Percentiles rank a stretch among this genome's conserved stretches.
These are phyloP conservation scores for Drosophila ananassae DNA, from an alignment of 1,140 invertebrate genomes.

Conservation along the genomic window DNA sequence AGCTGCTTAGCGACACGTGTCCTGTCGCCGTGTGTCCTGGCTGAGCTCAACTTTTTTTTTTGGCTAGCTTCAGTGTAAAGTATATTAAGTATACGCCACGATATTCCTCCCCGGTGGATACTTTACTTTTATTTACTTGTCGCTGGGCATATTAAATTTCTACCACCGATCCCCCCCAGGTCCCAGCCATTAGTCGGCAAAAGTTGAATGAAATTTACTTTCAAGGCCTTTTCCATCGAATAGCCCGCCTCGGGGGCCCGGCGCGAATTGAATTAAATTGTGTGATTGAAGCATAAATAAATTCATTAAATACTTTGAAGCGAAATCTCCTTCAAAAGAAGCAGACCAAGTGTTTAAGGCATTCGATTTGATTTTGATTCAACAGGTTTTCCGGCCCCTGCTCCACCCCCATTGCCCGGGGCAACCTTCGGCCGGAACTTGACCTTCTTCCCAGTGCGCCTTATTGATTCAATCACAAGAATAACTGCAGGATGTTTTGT, in stretches of 20 bases:
- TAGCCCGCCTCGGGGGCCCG: conserved; percentile 21
- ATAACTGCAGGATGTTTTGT: conserved; percentile 63
- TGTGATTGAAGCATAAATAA: conserved; percentile 74
- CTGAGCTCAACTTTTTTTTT: conserved; percentile 26
- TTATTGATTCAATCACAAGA: conserved; percentile 76
- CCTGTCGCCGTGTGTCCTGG: conserved; percentile 15
- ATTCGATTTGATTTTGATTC: conserved; percentile 32
- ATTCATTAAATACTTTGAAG: conserved; percentile 61
- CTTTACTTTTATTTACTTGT: conserved; percentile 63
- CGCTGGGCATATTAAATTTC: conserved; percentile 60
- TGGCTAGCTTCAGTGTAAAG: conserved; percentile 31
- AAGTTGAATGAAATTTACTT: conserved; percentile 48
- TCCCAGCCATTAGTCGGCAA: neutral
- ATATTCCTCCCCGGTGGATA: conserved; percentile 41
- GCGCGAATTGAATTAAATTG: conserved; percentile 72
- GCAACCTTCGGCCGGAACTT: conserved; percentile 35
- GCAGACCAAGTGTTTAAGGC: conserved; percentile 4
- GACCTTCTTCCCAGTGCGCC: conserved; percentile 49
- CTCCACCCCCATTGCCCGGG: neutral
- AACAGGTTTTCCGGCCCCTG: conserved; percentile 52
- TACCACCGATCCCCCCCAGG: neutral
- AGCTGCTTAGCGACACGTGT: conserved; percentile 60
- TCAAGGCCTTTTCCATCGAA: conserved; percentile 55
- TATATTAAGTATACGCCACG: conserved; percentile 63
- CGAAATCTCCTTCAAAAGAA: neutral